phyloP scores from a whole-genome alignment of 2,113 vertebrate genomes.

The Pangasianodon hypophthalmus region DNA sequence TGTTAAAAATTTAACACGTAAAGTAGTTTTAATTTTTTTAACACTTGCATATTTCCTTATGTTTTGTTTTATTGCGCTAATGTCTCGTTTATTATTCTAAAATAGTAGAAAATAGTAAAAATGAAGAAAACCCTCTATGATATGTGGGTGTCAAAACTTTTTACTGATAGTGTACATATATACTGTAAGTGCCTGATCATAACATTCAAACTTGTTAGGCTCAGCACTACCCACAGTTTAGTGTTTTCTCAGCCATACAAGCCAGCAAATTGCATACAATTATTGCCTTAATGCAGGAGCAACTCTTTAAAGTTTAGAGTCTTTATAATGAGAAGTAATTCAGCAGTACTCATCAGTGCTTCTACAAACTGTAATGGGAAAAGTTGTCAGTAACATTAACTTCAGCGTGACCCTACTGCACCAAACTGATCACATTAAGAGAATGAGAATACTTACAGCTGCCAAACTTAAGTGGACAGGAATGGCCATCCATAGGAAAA shows the following conservation, averaged over 20 bases:
- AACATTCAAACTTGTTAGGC: background rate
- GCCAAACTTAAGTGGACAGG: slow-evolving; percentile 98
- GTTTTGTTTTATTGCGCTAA: background rate
- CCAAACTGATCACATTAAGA: background rate
- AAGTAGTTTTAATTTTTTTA: background rate
- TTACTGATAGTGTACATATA: background rate
- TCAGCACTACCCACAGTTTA: background rate
- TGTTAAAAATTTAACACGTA: background rate
- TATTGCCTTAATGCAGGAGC: slow-evolving; percentile 15
- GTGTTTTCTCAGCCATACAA: background rate
- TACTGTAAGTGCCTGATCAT: background rate
- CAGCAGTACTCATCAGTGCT: background rate
- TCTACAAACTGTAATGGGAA: slow-evolving; percentile 1
- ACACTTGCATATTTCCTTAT: background rate
- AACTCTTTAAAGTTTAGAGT: slow-evolving; percentile 15
- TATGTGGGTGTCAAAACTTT: background rate
- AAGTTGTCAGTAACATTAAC: slow-evolving; percentile 28
- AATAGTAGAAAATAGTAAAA: background rate
- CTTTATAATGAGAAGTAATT: slow-evolving; percentile 29
- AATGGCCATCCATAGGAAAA: slow-evolving; percentile 98
- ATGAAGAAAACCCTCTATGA: background rate
- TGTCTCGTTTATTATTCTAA: background rate
- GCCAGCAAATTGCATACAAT: background rate
- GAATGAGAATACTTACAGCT: slow-evolving; percentile 87
- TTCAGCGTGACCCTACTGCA: background rate